Percentiles rank a stretch among this genome's conserved stretches.
phyloP scores from a whole-genome alignment of 2,797 vertebrate genomes.

The Cynodonichthys magdalenae region DNA sequence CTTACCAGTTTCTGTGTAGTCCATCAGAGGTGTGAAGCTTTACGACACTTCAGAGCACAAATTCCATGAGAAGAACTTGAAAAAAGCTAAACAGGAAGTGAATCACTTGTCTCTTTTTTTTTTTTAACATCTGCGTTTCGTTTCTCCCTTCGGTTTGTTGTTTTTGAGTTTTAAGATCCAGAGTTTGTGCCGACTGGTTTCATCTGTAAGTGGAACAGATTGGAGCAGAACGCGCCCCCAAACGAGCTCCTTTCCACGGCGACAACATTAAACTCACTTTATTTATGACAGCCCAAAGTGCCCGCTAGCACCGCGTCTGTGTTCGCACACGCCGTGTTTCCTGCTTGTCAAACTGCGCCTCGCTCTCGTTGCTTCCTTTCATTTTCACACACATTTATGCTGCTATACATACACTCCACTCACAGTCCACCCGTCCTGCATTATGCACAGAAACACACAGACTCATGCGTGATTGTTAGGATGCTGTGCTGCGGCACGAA shows the following conservation, averaged over 20 bases:
- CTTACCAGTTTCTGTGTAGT: conserved; percentile 73
- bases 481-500: conserved; percentile 17
- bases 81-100: conserved; percentile 43
- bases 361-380: conserved; percentile 51
- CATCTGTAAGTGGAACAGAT: conserved; percentile 52
- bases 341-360: conserved; percentile 55
- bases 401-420: conserved; percentile 40
- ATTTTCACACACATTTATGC: conserved; percentile 38
- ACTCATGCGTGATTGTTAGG: conserved; percentile 36
- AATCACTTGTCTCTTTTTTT: conserved; percentile 43
- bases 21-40: conserved; percentile 71
- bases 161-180: conserved; percentile 44
- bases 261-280: conserved; percentile 72
- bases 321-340: conserved; percentile 58
- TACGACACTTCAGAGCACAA: conserved; percentile 78
- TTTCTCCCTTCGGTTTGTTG: conserved; percentile 34
- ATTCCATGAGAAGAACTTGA: conserved; percentile 49
- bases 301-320: conserved; percentile 66
- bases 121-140: conserved; percentile 27
- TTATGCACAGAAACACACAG: conserved; percentile 28
- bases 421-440: conserved; percentile 10
- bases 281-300: conserved; percentile 78
- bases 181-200: conserved; percentile 52
- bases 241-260: conserved; percentile 65
- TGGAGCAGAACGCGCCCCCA: conserved; percentile 56